phyloP scores from a whole-genome alignment of 2,888 invertebrate genomes.

The Pterostichus madidus region DNA sequence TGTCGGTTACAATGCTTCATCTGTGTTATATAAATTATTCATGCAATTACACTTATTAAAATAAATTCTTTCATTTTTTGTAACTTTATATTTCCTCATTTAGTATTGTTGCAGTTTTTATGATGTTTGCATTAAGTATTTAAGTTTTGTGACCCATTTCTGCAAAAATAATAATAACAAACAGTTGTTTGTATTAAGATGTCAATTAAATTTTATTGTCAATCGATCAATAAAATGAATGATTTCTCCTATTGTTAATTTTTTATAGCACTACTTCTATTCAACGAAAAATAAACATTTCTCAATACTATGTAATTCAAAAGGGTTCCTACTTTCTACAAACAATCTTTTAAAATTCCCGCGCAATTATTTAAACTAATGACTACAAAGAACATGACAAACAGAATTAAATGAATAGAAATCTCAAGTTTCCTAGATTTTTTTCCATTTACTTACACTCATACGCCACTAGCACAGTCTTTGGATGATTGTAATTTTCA shows the following conservation, averaged over 20 bases:
- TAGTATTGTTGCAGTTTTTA: conserved; percentile 7
- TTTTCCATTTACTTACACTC: conserved; percentile 17
- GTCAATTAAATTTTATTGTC: not conserved
- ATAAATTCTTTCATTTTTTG: conserved; percentile 27
- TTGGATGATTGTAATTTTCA: conserved; percentile 45
- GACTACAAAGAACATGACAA: conserved; percentile 32
- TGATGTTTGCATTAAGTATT: not conserved
- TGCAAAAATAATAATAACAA: not conserved
- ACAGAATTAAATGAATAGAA: conserved; percentile 45
- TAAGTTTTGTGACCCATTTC: not conserved
- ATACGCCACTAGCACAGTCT: not conserved
- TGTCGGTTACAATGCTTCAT: conserved; percentile 12
- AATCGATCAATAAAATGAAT: too few relatives aligned
- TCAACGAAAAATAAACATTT: too few relatives aligned
- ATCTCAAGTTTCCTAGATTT: conserved; percentile 29
- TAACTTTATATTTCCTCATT: conserved; percentile 32
- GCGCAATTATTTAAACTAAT: conserved; percentile 30
- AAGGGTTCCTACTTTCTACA: conserved; percentile 42
- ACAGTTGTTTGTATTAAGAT: not conserved
- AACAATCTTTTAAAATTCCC: conserved; percentile 14
- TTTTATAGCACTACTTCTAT: too few relatives aligned
- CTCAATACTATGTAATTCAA: not conserved
- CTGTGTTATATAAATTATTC: not conserved
- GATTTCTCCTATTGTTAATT: too few relatives aligned
- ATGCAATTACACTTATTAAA: conserved; percentile 13